Evolutionary conservation across 2,888 invertebrate genomes (phyloP).

Genomic region (Biston betularia): DNA sequence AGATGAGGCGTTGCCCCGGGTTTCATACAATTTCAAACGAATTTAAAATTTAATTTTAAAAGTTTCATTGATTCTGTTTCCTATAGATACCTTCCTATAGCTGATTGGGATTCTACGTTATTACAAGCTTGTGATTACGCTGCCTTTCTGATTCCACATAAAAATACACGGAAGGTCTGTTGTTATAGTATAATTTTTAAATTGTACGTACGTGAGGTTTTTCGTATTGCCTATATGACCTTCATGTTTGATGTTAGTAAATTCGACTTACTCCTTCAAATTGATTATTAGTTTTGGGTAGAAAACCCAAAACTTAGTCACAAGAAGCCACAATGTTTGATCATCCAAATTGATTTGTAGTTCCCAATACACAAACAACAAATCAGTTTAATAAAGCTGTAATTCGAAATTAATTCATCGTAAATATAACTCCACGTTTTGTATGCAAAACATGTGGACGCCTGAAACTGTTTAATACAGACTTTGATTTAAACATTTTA

Average conservation of each 20-base stretch:
- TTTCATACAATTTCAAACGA: no score
- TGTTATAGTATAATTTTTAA: no score
- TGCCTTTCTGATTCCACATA: no score
- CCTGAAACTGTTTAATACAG: slow-evolving; percentile 14
- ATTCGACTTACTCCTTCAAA: background rate
- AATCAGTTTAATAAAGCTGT: slow-evolving; percentile 28
- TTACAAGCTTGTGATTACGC: no score
- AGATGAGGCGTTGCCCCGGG: no score
- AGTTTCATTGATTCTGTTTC: no score
- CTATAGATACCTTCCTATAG: no score
- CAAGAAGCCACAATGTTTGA: slow-evolving; percentile 26
- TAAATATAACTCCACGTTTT: slow-evolving; percentile 24
- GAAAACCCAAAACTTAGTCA: slow-evolving; percentile 4
- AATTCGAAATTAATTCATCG: slow-evolving; percentile 25
- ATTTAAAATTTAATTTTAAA: no score
- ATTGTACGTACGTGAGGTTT: no score
- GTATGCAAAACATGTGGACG: slow-evolving; percentile 22
- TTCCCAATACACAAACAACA: slow-evolving; percentile 24
- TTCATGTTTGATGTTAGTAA: background rate
- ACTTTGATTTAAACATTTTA: slow-evolving; percentile 13
- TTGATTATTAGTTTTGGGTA: background rate
- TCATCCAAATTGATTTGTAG: slow-evolving; percentile 17
- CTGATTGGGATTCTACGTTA: no score
- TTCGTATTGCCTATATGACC: background rate
- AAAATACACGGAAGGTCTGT: no score